Percentiles rank a stretch among this genome's conserved stretches.
phyloP scores from a whole-genome alignment of 64 coral and sea anemone genomes.

The Montipora foliosa region DNA sequence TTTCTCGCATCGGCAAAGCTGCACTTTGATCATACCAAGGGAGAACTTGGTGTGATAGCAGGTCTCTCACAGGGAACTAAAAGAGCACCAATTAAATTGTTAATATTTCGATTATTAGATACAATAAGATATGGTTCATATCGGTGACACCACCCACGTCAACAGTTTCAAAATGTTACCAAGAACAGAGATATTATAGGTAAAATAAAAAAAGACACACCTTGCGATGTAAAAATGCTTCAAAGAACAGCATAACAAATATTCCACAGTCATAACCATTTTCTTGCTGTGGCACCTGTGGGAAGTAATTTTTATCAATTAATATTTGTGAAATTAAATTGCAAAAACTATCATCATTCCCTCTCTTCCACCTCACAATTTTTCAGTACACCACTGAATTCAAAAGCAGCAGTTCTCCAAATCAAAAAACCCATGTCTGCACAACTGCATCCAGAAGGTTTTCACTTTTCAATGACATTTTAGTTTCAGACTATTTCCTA shows the following conservation, averaged over 20 bases:
- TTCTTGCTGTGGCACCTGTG: constrained; percentile 49
- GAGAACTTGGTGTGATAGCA: not conserved
- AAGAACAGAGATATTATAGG: too few species aligned
- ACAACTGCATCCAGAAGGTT: too few species aligned
- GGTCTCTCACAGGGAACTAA: constrained; percentile 9
- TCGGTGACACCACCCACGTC: not conserved
- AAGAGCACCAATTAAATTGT: not conserved
- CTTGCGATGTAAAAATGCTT: constrained; percentile 29
- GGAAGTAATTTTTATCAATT: too few species aligned
- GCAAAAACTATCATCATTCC: too few species aligned
- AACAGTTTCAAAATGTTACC: not conserved
- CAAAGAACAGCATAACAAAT: constrained; percentile 46
- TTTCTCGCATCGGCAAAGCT: constrained; percentile 1
- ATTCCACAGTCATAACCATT: constrained; percentile 31
- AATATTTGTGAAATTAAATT: too few species aligned
- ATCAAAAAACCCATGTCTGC: too few species aligned
- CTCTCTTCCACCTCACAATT: too few species aligned
- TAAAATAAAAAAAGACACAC: not conserved
- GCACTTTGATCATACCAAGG: not conserved
- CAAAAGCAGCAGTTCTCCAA: too few species aligned
- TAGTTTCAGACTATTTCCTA: too few species aligned
- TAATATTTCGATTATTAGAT: not conserved
- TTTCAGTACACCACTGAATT: too few species aligned
- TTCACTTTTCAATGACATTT: too few species aligned
- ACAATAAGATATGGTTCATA: too few species aligned